A percentile compares a stretch with the other conserved stretches of the same genome.
Evolutionary conservation across 2,113 vertebrate species (phyloP).

Genomic region (Indri indri): DNA sequence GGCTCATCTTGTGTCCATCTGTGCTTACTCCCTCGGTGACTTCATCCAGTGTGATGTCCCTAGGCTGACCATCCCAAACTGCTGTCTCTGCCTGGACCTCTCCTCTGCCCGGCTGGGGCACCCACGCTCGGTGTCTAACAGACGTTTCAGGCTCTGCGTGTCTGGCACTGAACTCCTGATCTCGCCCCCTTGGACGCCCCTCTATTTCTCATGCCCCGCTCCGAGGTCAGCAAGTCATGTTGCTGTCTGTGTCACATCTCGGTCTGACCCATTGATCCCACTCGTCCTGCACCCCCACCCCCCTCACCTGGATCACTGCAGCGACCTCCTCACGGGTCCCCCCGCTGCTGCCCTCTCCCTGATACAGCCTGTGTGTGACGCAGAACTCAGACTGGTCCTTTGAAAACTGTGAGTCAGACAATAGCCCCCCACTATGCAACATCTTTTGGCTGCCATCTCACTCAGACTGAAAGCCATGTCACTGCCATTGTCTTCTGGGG

Average conservation of each 20-base stretch:
- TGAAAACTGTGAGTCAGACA: not conserved
- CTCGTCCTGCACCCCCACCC: not conserved
- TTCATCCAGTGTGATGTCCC: not conserved
- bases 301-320: not conserved
- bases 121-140: too few species aligned
- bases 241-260: fast-evolving
- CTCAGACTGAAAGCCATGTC: not conserved
- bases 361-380: not conserved
- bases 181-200: not conserved
- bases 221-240: not conserved
- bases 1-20: not conserved
- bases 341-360: fast-evolving
- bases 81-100: not conserved
- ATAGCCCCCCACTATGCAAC: not conserved
- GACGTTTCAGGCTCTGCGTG: fast-evolving
- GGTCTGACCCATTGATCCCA: not conserved
- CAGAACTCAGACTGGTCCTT: not conserved
- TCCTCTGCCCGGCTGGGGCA: not conserved
- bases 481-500: not conserved
- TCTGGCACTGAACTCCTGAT: not conserved
- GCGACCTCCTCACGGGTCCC: not conserved
- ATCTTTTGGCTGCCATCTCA: not conserved
- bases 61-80: not conserved
- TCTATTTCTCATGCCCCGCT: not conserved
- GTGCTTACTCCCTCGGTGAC: too few species aligned